Conservation (phyloP, 2,797 vertebrate genomes). For the Sebastes hubbsi region DNA sequence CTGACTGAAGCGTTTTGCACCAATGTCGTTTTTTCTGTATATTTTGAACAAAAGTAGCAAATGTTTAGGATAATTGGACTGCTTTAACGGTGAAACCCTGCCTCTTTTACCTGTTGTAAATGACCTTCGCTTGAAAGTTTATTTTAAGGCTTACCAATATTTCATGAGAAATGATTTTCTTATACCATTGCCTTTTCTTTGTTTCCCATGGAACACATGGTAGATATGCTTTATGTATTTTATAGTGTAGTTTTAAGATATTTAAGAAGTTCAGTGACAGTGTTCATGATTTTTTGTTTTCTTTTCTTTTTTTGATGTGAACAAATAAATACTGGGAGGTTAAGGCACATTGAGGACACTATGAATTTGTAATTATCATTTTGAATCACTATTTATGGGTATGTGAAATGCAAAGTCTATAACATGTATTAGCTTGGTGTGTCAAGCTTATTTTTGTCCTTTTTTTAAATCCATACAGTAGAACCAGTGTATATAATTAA, state of each 20-base stretch:
- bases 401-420: slow-evolving; percentile 53
- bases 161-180: slow-evolving; percentile 78
- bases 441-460: slow-evolving; percentile 68
- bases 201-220: slow-evolving; percentile 80
- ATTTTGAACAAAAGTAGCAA: slow-evolving; percentile 84
- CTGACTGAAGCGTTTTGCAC: slow-evolving; percentile 82
- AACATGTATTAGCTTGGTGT: slow-evolving; percentile 63
- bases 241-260: slow-evolving; percentile 53
- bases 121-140: slow-evolving; percentile 59
- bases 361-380: slow-evolving; percentile 53
- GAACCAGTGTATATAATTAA: slow-evolving; percentile 85
- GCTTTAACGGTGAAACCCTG: slow-evolving; percentile 60
- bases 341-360: slow-evolving; percentile 59
- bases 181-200: slow-evolving; percentile 82
- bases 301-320: slow-evolving; percentile 33
- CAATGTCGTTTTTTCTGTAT: slow-evolving; percentile 77
- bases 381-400: slow-evolving; percentile 69
- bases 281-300: slow-evolving; percentile 36
- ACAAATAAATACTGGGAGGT: slow-evolving; percentile 51
- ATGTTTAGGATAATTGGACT: slow-evolving; percentile 63
- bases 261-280: slow-evolving; percentile 48
- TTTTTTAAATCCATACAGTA: slow-evolving; percentile 88
- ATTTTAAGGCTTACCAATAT: slow-evolving; percentile 59
- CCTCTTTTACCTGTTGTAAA: slow-evolving; percentile 64
- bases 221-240: slow-evolving; percentile 67